Evolutionary conservation across 2,113 vertebrate genomes (phyloP).

Genomic region (Podarcis muralis): DNA sequence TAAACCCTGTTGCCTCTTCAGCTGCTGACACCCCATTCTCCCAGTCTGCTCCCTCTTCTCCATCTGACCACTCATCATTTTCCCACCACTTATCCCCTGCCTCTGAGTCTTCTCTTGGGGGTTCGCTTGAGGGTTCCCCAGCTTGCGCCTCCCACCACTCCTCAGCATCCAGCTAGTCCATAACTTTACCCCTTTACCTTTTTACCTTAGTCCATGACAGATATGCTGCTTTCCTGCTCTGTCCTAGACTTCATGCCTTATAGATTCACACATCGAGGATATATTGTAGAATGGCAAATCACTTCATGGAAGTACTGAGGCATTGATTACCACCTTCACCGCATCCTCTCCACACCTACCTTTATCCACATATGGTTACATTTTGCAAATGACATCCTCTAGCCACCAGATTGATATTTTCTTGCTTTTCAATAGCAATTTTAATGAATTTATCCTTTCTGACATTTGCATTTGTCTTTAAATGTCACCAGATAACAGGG

Average conservation of each 20-base stretch:
- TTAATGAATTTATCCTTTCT: conserved; percentile 81
- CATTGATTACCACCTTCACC: conserved; percentile 49
- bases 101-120: too few species aligned
- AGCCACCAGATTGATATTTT: conserved; percentile 60
- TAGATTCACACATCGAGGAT: background rate
- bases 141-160: too few species aligned
- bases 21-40: too few species aligned
- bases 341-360: conserved; percentile 43
- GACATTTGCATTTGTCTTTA: conserved; percentile 84
- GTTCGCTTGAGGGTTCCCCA: too few species aligned
- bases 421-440: conserved; percentile 74
- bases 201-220: background rate
- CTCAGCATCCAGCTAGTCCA: too few species aligned
- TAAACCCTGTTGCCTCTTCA: too few species aligned
- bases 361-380: conserved; percentile 60
- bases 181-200: background rate
- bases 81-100: too few species aligned
- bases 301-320: conserved; percentile 29
- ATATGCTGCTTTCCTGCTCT: accelerated
- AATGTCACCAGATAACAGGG: conserved; percentile 81
- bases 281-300: conserved; percentile 30
- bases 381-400: conserved; percentile 67
- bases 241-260: background rate
- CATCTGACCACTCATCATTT: too few species aligned
- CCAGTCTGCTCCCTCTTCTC: too few species aligned